Conservation (phyloP, 2,113 vertebrate genomes). For the Sclerurus mexicanus region DNA sequence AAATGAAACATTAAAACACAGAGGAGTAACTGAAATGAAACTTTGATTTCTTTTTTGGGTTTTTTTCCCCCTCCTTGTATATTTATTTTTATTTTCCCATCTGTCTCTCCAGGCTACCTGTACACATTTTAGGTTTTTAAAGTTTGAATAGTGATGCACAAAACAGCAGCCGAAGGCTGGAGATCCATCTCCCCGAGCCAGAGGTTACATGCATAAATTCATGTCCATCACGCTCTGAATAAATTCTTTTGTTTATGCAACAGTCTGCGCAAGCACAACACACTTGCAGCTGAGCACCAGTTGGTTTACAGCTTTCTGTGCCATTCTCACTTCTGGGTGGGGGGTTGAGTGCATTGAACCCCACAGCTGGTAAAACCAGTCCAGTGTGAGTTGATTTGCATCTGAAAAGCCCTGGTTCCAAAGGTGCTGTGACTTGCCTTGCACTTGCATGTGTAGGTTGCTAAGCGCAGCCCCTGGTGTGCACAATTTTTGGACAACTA, state of each 20-base stretch:
- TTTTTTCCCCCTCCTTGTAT: neutral
- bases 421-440: constrained; percentile 38
- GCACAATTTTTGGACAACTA: neutral
- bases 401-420: constrained; percentile 37
- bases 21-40: neutral
- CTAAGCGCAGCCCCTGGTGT: neutral
- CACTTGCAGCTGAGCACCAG: constrained; percentile 64
- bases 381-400: constrained; percentile 29
- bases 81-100: neutral
- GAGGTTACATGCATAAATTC: constrained; percentile 61
- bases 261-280: constrained; percentile 52
- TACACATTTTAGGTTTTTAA: neutral
- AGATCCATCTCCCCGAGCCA: constrained; percentile 15
- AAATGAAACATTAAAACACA: neutral
- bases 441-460: constrained; percentile 38
- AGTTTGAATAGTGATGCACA: neutral
- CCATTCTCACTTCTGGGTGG: constrained; percentile 50
- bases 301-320: constrained; percentile 57
- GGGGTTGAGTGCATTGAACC: constrained; percentile 51
- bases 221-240: constrained; percentile 41
- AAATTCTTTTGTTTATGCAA: constrained; percentile 62
- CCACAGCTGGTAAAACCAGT: constrained; percentile 57
- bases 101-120: neutral
- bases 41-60: neutral
- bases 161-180: neutral